Evolutionary conservation across 2,888 invertebrate genomes (phyloP), one percentile per base, ranked within the genome.

Genomic region (Tanypteryx hageni): DNA sequence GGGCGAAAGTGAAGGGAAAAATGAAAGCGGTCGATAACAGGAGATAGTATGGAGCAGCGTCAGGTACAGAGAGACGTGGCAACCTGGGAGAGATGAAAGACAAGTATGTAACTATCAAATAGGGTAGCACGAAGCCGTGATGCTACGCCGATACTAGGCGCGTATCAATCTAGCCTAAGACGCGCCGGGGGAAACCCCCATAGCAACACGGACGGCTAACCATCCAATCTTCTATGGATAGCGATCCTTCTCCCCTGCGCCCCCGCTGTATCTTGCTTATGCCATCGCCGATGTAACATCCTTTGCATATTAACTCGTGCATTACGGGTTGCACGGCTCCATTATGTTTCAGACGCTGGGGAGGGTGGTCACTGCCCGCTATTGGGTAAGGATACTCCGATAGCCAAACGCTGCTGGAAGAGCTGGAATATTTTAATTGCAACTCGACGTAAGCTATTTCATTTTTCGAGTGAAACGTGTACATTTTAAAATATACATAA

Each of bases 271-370:
- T 76, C 76, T n/a, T 0, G 76, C 0, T 27, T 27, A 10, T 18
- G 76, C 27, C 27, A 76, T 22, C 76, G 76, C 4, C 76, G 13
- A 27, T 11, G 76, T 76, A 27, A 27, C 76, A 27, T 76, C 76
- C 76, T 76, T 76, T 76, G 76, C 76, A 76, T 76, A 76, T 76
- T 76, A 27, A 76, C 76, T 27, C 76, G 18, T 27, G 22, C 11
- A 76, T 76, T 76, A 27, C 27, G 76, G 22, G 76, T 22, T 10
- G 22, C 76, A 11, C 76, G 13, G 0, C 13, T 27, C 27, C 22
- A 76, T 76, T 76, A 76, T 11, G 27, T 27, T 76, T 76, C 11
- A 27, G 76, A 27, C 22, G 16, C 76, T 27, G 27, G 27, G 68
- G 7, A 68, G 7, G 13, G 68, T 7, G 76, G 27, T 27, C 11